Base-by-base conservation (phyloP, 1,140 invertebrate species). In the Tachypleus tridentatus region DNA sequence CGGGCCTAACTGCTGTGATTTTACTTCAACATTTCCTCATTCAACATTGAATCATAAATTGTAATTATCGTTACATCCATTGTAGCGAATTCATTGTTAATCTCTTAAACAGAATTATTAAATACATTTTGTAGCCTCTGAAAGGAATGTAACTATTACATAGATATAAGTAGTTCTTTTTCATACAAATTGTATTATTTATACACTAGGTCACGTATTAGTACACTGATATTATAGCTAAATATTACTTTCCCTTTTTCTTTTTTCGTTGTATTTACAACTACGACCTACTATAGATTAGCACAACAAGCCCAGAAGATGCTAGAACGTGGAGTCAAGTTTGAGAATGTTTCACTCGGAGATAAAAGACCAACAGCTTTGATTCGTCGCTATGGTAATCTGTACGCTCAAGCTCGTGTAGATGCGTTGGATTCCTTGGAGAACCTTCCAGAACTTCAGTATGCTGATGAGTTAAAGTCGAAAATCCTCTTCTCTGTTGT, bases 401-500 rank as follows among this genome's bases (percentile, higher is more conserved):
- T 95, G 60, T 95, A 94, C 78, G 83, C 86, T 54, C 85, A 87
- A 71, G 86, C 86, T 29, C 81, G 91, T 63, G 83, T 89, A 11
- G 86, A 92, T 68, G 86, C 89, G 3, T 77, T 95, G 68, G 89
- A 93, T 72, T 86, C 89, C 5, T 78, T 95, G 58, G 86, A 91
- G 72, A 80, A 82, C 1, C 78, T 94, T 11, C 83, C 86, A 8
- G 85, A 89, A 61, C 80, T 96, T 8, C 81, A 83, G 54, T 84
- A 89, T 61, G 87, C 88, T 2, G 84, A 87, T 61, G 89, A 93
- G 73, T 82, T 95, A 49, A 95, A 95, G 79, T 86, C 85, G 57
- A 96, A 95, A 80, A 89, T 96, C 64, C 82, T 96, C 56, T 95
- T 94, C 76, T 95, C 92, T 62, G 88, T 95, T 60, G 85, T 94